phyloP scores from a whole-genome alignment of 1,140 invertebrate species.

The Pentalonia nigronervosa region DNA sequence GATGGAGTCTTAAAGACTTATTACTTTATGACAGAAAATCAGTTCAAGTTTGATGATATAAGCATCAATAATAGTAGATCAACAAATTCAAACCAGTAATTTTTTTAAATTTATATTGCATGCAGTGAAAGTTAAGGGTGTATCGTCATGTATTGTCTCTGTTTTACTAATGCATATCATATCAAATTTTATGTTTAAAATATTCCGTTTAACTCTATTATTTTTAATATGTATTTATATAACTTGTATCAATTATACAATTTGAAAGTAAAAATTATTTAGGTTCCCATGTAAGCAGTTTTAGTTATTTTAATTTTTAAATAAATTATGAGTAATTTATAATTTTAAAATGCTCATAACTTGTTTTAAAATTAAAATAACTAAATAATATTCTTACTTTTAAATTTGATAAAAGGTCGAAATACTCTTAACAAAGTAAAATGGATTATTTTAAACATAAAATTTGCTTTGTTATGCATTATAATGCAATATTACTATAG shows the following conservation, averaged over 20 bases:
- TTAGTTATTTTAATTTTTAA: background rate
- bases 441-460: background rate
- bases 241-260: background rate
- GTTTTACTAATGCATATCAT: too few species aligned
- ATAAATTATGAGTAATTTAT: too few species aligned
- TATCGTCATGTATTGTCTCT: too few species aligned
- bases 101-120: background rate
- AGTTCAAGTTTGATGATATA: background rate
- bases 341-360: too few species aligned
- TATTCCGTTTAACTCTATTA: too few species aligned
- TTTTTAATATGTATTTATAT: too few species aligned
- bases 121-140: background rate
- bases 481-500: too few species aligned
- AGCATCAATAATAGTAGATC: background rate
- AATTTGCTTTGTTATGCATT: background rate
- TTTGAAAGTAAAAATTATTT: background rate
- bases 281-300: background rate
- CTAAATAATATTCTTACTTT: too few species aligned
- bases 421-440: too few species aligned
- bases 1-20: background rate
- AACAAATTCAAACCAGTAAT: background rate
- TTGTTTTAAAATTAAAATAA: background rate
- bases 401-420: too few species aligned
- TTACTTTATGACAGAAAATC: background rate
- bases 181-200: too few species aligned